Evolutionary conservation across 1,140 invertebrate species (phyloP).

Genomic region (Cyphomyrmex costatus): DNA sequence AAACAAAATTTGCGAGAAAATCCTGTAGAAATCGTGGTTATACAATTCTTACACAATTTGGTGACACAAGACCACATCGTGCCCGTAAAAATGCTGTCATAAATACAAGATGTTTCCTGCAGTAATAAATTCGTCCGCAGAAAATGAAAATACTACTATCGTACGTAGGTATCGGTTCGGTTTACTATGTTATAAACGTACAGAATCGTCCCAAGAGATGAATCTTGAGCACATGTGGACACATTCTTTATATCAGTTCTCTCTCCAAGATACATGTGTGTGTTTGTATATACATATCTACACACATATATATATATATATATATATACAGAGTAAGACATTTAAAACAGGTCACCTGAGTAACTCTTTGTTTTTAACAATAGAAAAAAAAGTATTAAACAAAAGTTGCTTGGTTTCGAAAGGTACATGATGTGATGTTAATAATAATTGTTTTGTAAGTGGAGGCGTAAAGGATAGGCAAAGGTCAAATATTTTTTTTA

Average conservation of each 20-base stretch:
- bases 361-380: too few species aligned
- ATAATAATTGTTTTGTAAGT: too few species aligned
- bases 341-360: too few species aligned
- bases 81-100: constrained; percentile 27
- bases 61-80: not conserved
- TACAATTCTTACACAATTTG: not conserved
- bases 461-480: too few species aligned
- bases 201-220: constrained; percentile 22
- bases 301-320: too few species aligned
- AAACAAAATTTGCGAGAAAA: constrained; percentile 16
- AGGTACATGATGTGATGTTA: too few species aligned
- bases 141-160: constrained; percentile 60
- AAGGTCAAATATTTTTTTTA: too few species aligned
- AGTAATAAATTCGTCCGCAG: constrained; percentile 33
- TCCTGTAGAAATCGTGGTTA: not conserved
- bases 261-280: too few species aligned
- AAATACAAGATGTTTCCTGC: constrained; percentile 30
- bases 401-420: too few species aligned
- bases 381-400: too few species aligned
- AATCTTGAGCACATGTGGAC: not conserved
- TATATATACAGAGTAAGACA: too few species aligned
- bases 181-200: constrained; percentile 46
- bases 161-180: not conserved
- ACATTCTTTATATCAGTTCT: not conserved
- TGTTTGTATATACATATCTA: not conserved